Evolutionary conservation across 2,113 vertebrate genomes (phyloP).

Genomic region (chimpanzee (Pan troglodytes)): DNA sequence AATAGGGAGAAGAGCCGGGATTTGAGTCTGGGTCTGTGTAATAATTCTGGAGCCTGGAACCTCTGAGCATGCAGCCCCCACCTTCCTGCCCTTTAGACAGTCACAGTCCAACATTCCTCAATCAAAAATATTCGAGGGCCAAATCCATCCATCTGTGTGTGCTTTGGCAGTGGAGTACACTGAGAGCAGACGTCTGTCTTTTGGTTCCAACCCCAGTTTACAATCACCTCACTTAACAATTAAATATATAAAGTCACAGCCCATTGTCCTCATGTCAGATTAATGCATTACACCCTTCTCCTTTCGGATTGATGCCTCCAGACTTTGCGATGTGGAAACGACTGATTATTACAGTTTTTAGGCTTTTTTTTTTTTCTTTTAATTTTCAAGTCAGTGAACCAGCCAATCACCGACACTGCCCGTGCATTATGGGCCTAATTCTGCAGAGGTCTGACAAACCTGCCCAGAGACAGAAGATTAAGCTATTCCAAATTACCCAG

Average conservation of each 20-base stretch:
- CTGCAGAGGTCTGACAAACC: slow-evolving; percentile 61
- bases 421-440: slow-evolving; percentile 71
- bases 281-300: slow-evolving; percentile 78
- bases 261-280: slow-evolving; percentile 64
- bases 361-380: background rate
- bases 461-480: slow-evolving; percentile 63
- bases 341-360: slow-evolving; percentile 78
- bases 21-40: background rate
- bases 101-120: too few relatives aligned
- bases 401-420: slow-evolving; percentile 74
- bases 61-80: background rate
- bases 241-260: background rate
- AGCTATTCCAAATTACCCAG: slow-evolving; percentile 75
- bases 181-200: background rate
- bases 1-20: background rate
- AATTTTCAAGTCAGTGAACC: slow-evolving; percentile 76
- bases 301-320: slow-evolving; percentile 75
- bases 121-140: background rate
- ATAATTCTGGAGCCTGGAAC: background rate
- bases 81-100: background rate
- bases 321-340: slow-evolving; percentile 78
- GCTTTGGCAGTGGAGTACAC: rapidly evolving
- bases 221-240: background rate
- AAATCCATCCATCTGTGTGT: rapidly evolving
- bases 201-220: background rate